A percentile compares a stretch with the other conserved stretches of the same genome.
These are phyloP conservation scores for Cynodonichthys magdalenae DNA, from an alignment of 2,797 vertebrate species.

Conservation along the genomic window DNA sequence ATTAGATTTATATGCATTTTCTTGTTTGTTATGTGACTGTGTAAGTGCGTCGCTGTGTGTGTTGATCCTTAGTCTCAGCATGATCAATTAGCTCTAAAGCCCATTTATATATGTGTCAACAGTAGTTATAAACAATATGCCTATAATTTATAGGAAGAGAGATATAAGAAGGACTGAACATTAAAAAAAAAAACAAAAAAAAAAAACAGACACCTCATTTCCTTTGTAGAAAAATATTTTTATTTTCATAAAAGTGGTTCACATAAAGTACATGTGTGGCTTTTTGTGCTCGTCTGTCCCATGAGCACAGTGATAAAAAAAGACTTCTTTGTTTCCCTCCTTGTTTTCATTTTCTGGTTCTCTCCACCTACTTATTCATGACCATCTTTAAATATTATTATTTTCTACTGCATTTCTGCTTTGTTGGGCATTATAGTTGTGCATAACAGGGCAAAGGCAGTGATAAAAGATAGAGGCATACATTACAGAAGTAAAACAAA, in stretches of 20 bases:
- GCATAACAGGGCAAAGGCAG: conserved; percentile 25
- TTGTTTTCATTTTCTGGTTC: conserved; percentile 19
- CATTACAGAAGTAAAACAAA: neutral
- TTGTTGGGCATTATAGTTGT: conserved; percentile 44
- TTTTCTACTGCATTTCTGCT: conserved; percentile 55
- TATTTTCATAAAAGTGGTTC: neutral
- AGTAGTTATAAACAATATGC: no score
- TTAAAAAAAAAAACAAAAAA: neutral
- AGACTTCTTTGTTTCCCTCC: neutral
- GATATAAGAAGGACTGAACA: neutral
- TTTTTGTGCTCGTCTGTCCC: neutral
- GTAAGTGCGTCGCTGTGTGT: neutral
- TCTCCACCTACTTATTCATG: conserved; percentile 16
- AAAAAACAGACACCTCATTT: neutral
- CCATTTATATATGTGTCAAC: neutral
- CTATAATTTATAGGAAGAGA: neutral
- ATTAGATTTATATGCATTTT: no score
- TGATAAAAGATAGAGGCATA: conserved; percentile 24
- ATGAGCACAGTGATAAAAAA: neutral
- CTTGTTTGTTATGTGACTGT: neutral
- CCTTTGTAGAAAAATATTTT: neutral
- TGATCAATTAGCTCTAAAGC: conserved; percentile 6
- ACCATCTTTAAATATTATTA: conserved; percentile 46
- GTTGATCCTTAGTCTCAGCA: neutral
- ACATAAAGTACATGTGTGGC: neutral